Evolutionary conservation across 2,888 invertebrate genomes (phyloP), one percentile per base, ranked within the genome.

Genomic region (Ormia ochracea): DNA sequence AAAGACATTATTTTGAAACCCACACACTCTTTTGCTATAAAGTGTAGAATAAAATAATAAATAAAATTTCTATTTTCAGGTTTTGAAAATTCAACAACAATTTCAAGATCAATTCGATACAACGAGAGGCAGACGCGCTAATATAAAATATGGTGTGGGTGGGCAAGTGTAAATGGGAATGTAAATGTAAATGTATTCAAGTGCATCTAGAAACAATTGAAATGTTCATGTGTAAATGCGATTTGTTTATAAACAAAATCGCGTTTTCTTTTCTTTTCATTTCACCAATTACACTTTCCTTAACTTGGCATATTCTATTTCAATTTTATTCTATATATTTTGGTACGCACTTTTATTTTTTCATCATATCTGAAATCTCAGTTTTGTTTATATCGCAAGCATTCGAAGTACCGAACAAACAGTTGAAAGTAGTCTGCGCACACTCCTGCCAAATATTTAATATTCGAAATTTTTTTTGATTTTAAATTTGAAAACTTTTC

Each of bases 231-330:
- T 21, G 48, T n/a, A 26, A 45, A 48, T 10, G 28, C 61, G 14
- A 50, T 69, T 69, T 76, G 76, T 76, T 69, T 76, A 63, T 69
- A 76, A 76, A 76, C 76, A 76, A 76, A 74, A 76, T 38, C 28
- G 21, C 21, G 28, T 48, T 45, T 54, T 76, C 45, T 76, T 76
- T 43, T 61, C 14, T 5, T 31, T 52, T 4, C 26, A 4, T 26
- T 76, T 54, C 12, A 6, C 33, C 6, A 56, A 56, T 36, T 36
- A 7, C 12, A n/a, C 56, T 19, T 19, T 36, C n/a, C 6, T 23
- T n/a, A 19, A 9, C 10, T 33, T 33, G 12, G 6, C 36, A 3
- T 21, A 3, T 56, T 56, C 21, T 17, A 31, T 38, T 26, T 28
- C 21, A 14, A 12, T 12, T 31, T 28, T 38, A 10, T 33, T 52